phyloP scores from a whole-genome alignment of 2,113 vertebrate genomes.

The Meleagris gallopavo region DNA sequence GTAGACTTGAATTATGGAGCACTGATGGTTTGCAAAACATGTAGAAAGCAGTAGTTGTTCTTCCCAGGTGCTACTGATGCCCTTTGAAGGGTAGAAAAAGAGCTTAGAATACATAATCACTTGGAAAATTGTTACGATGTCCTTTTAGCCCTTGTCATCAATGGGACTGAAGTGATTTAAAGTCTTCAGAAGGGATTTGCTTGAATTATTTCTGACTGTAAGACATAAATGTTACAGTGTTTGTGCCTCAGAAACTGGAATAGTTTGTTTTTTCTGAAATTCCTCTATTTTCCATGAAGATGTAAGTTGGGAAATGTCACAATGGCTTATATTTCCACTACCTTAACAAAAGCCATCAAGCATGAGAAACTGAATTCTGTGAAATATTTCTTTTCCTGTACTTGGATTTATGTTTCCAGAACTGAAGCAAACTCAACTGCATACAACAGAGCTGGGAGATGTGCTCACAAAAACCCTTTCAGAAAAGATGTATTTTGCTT shows the following conservation, averaged over 20 bases:
- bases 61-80: background rate
- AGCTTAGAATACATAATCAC: background rate
- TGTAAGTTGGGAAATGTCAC: background rate
- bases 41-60: background rate
- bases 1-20: background rate
- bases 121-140: background rate
- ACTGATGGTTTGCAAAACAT: too few species aligned
- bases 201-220: conserved; percentile 19
- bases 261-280: background rate
- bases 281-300: conserved; percentile 3
- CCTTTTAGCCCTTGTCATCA: background rate
- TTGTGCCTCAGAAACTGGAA: conserved; percentile 55
- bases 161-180: background rate
- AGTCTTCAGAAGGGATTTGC: conserved; percentile 7
- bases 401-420: background rate
- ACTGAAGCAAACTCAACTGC: background rate
- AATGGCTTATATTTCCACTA: background rate
- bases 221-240: background rate
- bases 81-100: background rate
- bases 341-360: background rate
- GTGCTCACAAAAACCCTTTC: background rate
- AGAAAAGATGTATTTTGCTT: background rate
- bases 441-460: background rate
- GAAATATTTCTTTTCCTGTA: background rate
- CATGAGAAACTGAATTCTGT: background rate